Evolutionary conservation across 2,113 vertebrate genomes (phyloP), one percentile per base, ranked within the genome.

Genomic region (Syrmaticus mikado): DNA sequence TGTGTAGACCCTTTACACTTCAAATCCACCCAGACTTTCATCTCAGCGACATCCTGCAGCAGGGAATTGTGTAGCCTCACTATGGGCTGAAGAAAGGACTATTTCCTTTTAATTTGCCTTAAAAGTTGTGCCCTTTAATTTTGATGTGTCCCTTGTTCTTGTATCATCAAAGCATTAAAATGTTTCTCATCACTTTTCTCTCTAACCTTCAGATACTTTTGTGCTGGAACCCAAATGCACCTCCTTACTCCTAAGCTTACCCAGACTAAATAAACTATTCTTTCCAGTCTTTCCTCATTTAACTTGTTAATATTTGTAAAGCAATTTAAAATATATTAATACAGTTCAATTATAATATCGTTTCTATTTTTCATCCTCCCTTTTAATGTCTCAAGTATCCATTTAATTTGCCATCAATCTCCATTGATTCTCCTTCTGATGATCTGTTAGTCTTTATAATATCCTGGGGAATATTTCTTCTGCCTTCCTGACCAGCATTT

Each of bases 331-430:
- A 90, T 62, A 57, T 94, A 94, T 97, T 97, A 96, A 94, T 93
- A 90, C 14, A 38, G 58, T 79, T 94, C 94, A 94, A 85, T 93
- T 95, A 94, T 81, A 90, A 84, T 45, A 85, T 72, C 73, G 15
- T 85, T 82, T 91, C 87, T 91, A 82, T 95, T 95, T 97, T 94
- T 87, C 41, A 70, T 91, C 80, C 85, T 91, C 81, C 92, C 85
- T 90, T 89, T 95, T 97, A 95, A 94, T 90, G 93, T 89, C 94
- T 88, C 87, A 88, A 95, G 80, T 79, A 90, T 90, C 90, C 82
- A 92, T 65, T 95, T 95, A 93, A 95, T 94, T 95, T 93, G 85
- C 93, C 87, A 96, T 95, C 87, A 78, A 94, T 97, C 95, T 96
- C 73, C 91, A 95, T 93, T 94, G 93, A 94, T 88, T 96, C 94